These are phyloP conservation scores for Bursaphelenchus mucronatus DNA, from an alignment of 1,140 invertebrate genomes.

Conservation along the genomic window DNA sequence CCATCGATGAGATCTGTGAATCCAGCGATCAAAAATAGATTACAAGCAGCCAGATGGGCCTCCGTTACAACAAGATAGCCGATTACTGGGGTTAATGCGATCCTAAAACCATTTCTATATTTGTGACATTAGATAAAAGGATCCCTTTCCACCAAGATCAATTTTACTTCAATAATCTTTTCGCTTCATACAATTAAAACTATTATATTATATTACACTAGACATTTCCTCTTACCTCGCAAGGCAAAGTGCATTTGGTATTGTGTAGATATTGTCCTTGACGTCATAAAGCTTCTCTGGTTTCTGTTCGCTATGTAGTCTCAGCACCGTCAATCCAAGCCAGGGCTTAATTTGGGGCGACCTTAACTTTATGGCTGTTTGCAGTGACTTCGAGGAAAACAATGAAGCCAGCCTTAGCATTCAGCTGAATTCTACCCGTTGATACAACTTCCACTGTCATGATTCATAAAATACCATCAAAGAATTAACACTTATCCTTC, in stretches of 20 bases:
- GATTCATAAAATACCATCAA: too few relatives aligned
- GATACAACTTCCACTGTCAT: too few relatives aligned
- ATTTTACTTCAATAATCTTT: background rate
- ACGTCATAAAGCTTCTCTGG: constrained; percentile 8
- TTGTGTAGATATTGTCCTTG: constrained; percentile 17
- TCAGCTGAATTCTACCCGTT: too few relatives aligned
- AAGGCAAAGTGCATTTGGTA: constrained; percentile 29
- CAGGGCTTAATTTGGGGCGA: too few relatives aligned
- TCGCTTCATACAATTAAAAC: too few relatives aligned
- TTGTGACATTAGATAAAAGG: background rate
- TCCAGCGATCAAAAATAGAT: constrained; percentile 73
- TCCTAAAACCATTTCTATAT: constrained; percentile 64
- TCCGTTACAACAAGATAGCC: constrained; percentile 77
- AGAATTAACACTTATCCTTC: too few relatives aligned
- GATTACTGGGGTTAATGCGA: constrained; percentile 78
- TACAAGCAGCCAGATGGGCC: constrained; percentile 71
- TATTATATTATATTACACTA: background rate
- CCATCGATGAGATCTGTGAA: constrained; percentile 87
- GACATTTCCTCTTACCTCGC: constrained; percentile 20
- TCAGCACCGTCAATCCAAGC: too few relatives aligned
- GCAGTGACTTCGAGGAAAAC: too few relatives aligned
- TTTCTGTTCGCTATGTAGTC: too few relatives aligned
- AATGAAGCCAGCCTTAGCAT: too few relatives aligned
- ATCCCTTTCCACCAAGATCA: background rate
- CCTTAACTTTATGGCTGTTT: too few relatives aligned